These are phyloP conservation scores for Xanthorhoe designata DNA, from an alignment of 2,888 invertebrate genomes.

Conservation along the genomic window DNA sequence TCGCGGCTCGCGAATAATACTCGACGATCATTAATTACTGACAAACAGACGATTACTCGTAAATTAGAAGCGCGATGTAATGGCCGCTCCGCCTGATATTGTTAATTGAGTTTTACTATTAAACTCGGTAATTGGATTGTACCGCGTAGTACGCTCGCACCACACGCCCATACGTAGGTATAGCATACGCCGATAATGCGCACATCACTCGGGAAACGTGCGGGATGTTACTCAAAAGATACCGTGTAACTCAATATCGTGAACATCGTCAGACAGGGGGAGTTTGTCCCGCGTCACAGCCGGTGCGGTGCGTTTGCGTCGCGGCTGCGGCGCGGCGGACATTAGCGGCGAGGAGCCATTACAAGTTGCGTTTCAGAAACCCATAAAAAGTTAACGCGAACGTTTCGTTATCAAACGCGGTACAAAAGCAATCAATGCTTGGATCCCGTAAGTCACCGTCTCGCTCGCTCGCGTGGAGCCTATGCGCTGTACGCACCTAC, in stretches of 20 bases:
- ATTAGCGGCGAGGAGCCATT: conserved; percentile 20
- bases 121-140: conserved; percentile 20
- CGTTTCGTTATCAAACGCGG: conserved; percentile 39
- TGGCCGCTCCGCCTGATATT: conserved; percentile 13
- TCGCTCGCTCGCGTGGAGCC: conserved; percentile 14
- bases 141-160: not conserved
- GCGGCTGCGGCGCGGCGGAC: conserved; percentile 1
- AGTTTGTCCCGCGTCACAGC: not conserved
- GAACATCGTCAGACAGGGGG: conserved; percentile 16
- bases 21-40: conserved; percentile 17
- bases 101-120: conserved; percentile 19
- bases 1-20: not conserved
- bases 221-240: conserved; percentile 17
- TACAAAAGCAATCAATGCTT: conserved; percentile 44
- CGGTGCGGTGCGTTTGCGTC: not conserved
- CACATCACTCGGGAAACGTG: conserved; percentile 4
- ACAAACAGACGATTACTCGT: conserved; percentile 16
- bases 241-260: conserved; percentile 24
- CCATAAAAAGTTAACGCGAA: conserved; percentile 35
- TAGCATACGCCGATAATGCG: not conserved
- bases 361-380: conserved; percentile 35
- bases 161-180: not conserved
- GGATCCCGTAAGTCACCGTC: conserved; percentile 34
- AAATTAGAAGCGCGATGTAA: conserved; percentile 16
- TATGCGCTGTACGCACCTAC: too few species aligned